Base-by-base conservation (phyloP, 37 sponge, comb jelly and placozoan genomes). In the Corticium candelabrum region DNA sequence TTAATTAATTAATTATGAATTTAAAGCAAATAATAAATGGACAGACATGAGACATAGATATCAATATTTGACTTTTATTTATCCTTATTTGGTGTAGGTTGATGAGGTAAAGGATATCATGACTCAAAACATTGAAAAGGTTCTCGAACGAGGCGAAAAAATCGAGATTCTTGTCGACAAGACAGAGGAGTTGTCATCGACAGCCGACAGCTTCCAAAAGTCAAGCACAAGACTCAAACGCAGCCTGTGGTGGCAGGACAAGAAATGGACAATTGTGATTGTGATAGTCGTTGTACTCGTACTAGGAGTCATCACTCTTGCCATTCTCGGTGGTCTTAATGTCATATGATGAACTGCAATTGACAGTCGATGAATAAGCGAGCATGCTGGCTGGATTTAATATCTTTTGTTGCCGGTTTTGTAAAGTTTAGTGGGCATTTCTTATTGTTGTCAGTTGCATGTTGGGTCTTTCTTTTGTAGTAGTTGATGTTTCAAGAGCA, bases 131-230 rank as follows among this genome's bases (percentile, higher is more conserved):
- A 70, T 70, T 29, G 73, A 70, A 5, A 4, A 15, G 29, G 73
- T 70, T 4, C 29, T 70, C n/a, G 73, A 70, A 15, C 73, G 73
- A n/a, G 73, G 73, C 73, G 73, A 70, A 70, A 70, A 70, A 15
- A 4, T 70, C 73, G 73, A 70, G 4, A 32, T 70, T 5, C 73
- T 70, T 7, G 73, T 70, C n/a, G 73, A 32, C 5, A 70, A 70
- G 29, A 15, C 73, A 5, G 73, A 4, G 4, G 73, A 70, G 4
- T 15, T 70, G 73, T 7, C 7, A 29, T 4, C 33, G 5, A 5
- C 7, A 7, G 73, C 73, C 29, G 7, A 4, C 5, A 35, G 31
- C 31, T 70, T 70, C 36, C 5, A 70, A 15, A 70, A 70, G 31
- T 29, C 73, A 34, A 29, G 29, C 29, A 4, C 4, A 4, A 5